A percentile compares a stretch with the other conserved stretches of the same genome.
These are phyloP conservation scores for Torymus tubicola DNA, from an alignment of 2,888 invertebrate species.

Conservation along the genomic window DNA sequence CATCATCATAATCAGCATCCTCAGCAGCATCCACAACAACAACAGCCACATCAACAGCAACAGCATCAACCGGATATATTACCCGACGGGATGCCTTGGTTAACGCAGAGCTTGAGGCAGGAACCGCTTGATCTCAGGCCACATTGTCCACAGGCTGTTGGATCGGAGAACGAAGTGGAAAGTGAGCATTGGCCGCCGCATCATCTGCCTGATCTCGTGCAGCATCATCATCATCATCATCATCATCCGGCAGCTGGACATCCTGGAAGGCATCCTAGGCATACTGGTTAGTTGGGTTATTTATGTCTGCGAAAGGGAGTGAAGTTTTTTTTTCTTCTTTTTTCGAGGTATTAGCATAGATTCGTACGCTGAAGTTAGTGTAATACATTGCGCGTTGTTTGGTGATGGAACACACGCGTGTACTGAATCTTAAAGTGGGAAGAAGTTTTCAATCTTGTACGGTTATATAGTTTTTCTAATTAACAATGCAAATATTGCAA, in stretches of 20 bases:
- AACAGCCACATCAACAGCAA: slow-evolving; percentile 59
- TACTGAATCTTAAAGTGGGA: too few relatives aligned
- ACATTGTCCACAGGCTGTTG: slow-evolving; percentile 78
- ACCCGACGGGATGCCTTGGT: slow-evolving; percentile 84
- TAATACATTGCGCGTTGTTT: too few relatives aligned
- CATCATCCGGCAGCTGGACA: slow-evolving; percentile 33
- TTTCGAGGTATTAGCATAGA: too few relatives aligned
- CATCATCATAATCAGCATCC: slow-evolving; percentile 61
- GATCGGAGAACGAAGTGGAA: slow-evolving; percentile 59
- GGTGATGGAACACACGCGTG: too few relatives aligned
- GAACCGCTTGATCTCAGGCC: slow-evolving; percentile 90
- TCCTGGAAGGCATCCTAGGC: slow-evolving; percentile 67
- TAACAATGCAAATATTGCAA: too few relatives aligned
- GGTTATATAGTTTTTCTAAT: too few relatives aligned
- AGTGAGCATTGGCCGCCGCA: slow-evolving; percentile 72
- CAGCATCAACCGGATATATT: slow-evolving; percentile 58
- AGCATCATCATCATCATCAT: slow-evolving; percentile 62
- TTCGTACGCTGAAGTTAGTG: too few relatives aligned
- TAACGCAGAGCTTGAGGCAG: slow-evolving; percentile 83
- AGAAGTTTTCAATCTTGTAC: too few relatives aligned
- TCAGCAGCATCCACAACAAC: slow-evolving; percentile 62
- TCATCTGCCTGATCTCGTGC: slow-evolving; percentile 71
- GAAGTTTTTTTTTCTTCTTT: too few relatives aligned
- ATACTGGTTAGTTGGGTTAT: slow-evolving; percentile 61
- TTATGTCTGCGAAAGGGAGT: too few relatives aligned